Evolutionary conservation across 2,113 vertebrate species (phyloP), one percentile per base, ranked within the genome.

Genomic region (Protobothrops mucrosquamatus): DNA sequence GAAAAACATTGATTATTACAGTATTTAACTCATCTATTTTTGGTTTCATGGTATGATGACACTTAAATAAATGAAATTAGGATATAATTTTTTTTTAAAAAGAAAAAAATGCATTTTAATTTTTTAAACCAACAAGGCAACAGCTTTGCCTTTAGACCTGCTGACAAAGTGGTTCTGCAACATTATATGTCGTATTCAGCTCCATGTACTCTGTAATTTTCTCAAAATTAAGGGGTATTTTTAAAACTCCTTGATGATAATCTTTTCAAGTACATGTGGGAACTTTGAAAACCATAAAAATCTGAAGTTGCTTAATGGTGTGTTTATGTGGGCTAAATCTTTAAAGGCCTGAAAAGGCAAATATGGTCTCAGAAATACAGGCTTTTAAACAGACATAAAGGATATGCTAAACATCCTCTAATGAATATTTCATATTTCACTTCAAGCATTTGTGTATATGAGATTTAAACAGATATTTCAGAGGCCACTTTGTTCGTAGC

Each of bases 201-300:
- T 57, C 61, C 55, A 22, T 29, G 14, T 93, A 91, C 14, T n/a
- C 87, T 94, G 88, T 94, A 94, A 94, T 95, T 85, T 94, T 95
- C 91, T 95, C 43, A 93, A 86, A 48, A 96, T 81, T 14, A 90
- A 94, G 74, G 51, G 89, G n/a, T 95, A 92, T 92, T 95, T 81
- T 93, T 94, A 94, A 95, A 96, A 92, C 22, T 91, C 39, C 93
- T 91, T 96, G 89, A 94, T 95, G 87, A 91, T 91, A 91, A 94
- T 93, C 94, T 88, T 87, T 29, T 93, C 11, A 94, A 93, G 34
- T 46, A 91, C 51, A 92, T 29, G 57, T 90, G 61, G 18, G 92
- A 52, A 56, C 92, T 89, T 90, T 39, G 39, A 94, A 93, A 93
- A 92, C 92, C 89, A 64, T 86, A 22, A 88, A 46, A 94, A 3